Base-by-base conservation (phyloP, 2,888 invertebrate species). In the Nephrotoma appendiculata region DNA sequence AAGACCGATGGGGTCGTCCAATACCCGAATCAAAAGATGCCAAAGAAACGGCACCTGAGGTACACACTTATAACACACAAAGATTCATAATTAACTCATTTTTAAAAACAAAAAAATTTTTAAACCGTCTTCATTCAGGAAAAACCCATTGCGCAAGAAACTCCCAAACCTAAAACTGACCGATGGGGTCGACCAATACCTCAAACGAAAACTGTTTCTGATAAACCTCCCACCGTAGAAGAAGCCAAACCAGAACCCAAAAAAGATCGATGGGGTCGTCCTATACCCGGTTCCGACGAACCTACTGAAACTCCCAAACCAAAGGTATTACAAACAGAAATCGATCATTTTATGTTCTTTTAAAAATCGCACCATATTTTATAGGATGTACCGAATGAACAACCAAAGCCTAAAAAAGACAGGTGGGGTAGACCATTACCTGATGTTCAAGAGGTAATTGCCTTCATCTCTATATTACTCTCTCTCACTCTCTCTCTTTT, bases 111-210 rank as follows among this genome's bases (percentile, higher is more conserved):
- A 2, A 31, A 2, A 31, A 2, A 19, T 19, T 1, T 19, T 9
- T 71, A 71, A 71, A 19, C 19, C 31, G 7, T 31, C 71, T 71
- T 9, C 19, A 71, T 31, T 71, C 86, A 52, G 41, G 41, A 5
- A 57, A 48, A n/a, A 2, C 71, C 31, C 71, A 11, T 31, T 71
- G 71, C 9, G 11, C 71, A 71, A 71, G 84, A 84, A 42, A 41
- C n/a, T 84, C 2, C 43, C 7, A 84, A 84, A 42, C 84, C 84
- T 7, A 84, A 84, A 84, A 42, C 43, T 42, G 43, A 43, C 12
- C 84, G 84, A 84, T 84, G 84, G 84, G 84, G 84, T 7, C 42
- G n/a, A 42, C 84, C 84, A 84, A 71, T 71, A 71, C 71, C 71
- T 31, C 31, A 71, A 71, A 71, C 71, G 31, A 71, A 31, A 71